These are phyloP conservation scores for Paralichthys olivaceus DNA, from an alignment of 2,113 vertebrate species.

Conservation along the genomic window DNA sequence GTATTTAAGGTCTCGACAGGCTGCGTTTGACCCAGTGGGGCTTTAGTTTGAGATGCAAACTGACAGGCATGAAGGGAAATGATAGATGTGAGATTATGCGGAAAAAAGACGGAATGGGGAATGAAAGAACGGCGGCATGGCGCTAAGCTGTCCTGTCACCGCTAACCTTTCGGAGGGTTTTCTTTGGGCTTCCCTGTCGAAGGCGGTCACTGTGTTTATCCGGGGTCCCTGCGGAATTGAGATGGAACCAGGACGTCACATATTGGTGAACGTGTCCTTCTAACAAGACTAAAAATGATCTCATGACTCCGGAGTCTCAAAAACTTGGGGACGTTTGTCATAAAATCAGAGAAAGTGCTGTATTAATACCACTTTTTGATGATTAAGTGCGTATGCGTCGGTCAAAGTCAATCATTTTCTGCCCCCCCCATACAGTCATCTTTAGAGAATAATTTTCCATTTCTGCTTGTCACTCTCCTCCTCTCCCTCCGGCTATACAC, in stretches of 20 bases:
- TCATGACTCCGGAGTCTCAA: not conserved
- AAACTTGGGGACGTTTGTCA: slow-evolving; percentile 37
- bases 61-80: slow-evolving; percentile 60
- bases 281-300: slow-evolving; percentile 18
- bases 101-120: slow-evolving; percentile 33
- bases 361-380: slow-evolving; percentile 26
- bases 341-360: slow-evolving; percentile 31
- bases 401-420: slow-evolving; percentile 7
- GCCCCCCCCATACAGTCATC: slow-evolving; percentile 1
- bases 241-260: not conserved
- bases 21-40: slow-evolving; percentile 43
- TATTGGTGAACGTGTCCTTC: not conserved
- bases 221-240: slow-evolving; percentile 50
- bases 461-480: slow-evolving; percentile 57
- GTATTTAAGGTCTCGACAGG: slow-evolving; percentile 3
- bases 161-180: slow-evolving; percentile 69
- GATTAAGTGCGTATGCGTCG: not conserved
- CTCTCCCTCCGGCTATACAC: slow-evolving; percentile 47
- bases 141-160: slow-evolving; percentile 64
- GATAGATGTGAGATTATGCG: slow-evolving; percentile 72
- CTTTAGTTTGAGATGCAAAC: slow-evolving; percentile 50
- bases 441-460: slow-evolving; percentile 52
- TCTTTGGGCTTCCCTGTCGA: slow-evolving; percentile 51
- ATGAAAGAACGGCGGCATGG: slow-evolving; percentile 28
- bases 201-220: slow-evolving; percentile 51